Base-by-base conservation (phyloP, 1,140 invertebrate genomes). In the Arctopsyche grandis region DNA sequence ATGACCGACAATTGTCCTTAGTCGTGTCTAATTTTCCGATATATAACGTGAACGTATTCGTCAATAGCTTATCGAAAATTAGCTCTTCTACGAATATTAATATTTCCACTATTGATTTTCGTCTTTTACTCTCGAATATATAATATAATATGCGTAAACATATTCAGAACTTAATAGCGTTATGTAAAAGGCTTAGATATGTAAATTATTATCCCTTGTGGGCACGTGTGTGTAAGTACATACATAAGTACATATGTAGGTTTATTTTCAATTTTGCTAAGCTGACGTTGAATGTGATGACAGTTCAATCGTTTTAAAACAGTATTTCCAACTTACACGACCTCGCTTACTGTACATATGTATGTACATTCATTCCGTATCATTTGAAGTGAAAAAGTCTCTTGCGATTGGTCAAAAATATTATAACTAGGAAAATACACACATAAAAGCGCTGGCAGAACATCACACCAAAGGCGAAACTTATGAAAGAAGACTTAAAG, bases 381-480 rank as follows among this genome's bases (percentile, higher is more conserved):
- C 12, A 24, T 5, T 5, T 5, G 12, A 46, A 46, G 5, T 46
- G 10, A 73, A 73, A 48, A 48, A 21, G 48, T 74, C 71, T 19
- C n/a, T 29, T 26, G 14, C 71, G 22, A 26, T n/a, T 24, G 44
- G 71, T 70, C 69, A 69, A 76, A 80, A 80, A 80, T 80, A n/a
- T n/a, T n/a, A n/a, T n/a, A 80, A 80, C 79, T 76, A 80, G 74
- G 52, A 71, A 80, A 80, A 26, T 80, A 71, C 60, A 38, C 5
- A 74, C 71, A 46, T 56, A 4, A n/a, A 74, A n/a, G n/a, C n/a
- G n/a, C n/a, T n/a, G n/a, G n/a, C 48, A 1, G 44, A 48, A n/a
- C 71, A 74, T 74, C 56, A 74, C 38, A 63, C 69, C 66, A 76
- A 44, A 80, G 70, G 19, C 21, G 56, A 56, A 75, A 76, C 71